Conservation (phyloP, 2,113 vertebrate species). For the Oncorhynchus keta region DNA sequence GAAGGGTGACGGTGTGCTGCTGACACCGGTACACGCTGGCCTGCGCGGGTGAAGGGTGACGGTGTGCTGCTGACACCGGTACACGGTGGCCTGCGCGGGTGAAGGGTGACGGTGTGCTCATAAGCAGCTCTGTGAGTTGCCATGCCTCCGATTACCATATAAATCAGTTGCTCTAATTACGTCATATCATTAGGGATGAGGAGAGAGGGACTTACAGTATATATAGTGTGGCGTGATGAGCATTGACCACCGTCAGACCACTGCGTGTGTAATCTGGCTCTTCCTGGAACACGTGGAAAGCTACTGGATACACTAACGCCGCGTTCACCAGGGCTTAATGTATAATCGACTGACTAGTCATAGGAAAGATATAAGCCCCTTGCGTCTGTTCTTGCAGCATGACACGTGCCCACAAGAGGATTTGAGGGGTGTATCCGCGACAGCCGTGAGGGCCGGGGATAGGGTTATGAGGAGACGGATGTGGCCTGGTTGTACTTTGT, state of each 20-base stretch:
- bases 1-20: too few species aligned
- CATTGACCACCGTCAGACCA: not conserved
- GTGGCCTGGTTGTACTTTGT: not conserved
- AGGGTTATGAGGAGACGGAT: not conserved
- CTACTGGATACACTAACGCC: constrained; percentile 20
- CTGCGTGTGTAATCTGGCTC: constrained; percentile 17
- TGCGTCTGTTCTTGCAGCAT: constrained; percentile 42
- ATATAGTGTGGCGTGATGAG: not conserved
- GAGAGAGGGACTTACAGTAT: constrained; percentile 4
- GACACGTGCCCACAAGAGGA: constrained; percentile 25
- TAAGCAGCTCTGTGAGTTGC: not conserved
- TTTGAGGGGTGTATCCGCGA: constrained; percentile 9
- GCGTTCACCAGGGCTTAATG: constrained; percentile 42
- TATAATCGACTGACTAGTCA: constrained; percentile 42
- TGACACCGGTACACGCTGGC: too few species aligned
- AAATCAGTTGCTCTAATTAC: constrained; percentile 8
- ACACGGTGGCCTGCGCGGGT: not conserved
- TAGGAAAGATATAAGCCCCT: constrained; percentile 50
- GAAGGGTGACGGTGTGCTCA: not conserved
- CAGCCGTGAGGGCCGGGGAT: not conserved
- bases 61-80: too few species aligned
- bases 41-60: too few species aligned
- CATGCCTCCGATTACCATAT: not conserved
- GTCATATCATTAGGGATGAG: not conserved
- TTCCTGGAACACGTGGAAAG: constrained; percentile 16